These are phyloP conservation scores for Dryocosmus kuriphilus DNA, from an alignment of 2,888 invertebrate genomes.

Conservation along the genomic window DNA sequence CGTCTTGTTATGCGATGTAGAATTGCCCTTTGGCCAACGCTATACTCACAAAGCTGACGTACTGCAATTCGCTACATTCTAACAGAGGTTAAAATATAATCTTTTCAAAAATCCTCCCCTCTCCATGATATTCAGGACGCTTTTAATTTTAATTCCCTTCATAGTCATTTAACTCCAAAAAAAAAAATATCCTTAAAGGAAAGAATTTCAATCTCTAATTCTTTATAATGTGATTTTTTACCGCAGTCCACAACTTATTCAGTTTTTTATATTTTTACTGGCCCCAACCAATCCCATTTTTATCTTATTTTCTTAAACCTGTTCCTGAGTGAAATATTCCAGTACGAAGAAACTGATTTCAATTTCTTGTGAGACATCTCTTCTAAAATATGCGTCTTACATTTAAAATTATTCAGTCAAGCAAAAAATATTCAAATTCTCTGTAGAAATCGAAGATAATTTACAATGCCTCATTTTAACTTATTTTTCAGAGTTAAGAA, in stretches of 20 bases:
- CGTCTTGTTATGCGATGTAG: conserved; percentile 64
- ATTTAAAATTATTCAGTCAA: background rate
- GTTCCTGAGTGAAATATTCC: background rate
- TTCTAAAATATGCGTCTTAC: background rate
- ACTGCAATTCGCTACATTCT: conserved; percentile 50
- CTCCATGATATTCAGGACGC: background rate
- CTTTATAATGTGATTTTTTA: background rate
- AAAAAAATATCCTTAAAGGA: background rate
- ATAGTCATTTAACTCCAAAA: background rate
- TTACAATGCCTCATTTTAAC: background rate
- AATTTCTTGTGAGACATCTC: background rate
- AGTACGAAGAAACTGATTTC: background rate
- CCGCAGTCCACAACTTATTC: background rate
- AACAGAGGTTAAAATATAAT: conserved; percentile 45
- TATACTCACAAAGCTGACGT: conserved; percentile 59
- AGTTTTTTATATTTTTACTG: background rate
- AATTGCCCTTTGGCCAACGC: conserved; percentile 69
- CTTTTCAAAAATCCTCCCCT: conserved; percentile 10
- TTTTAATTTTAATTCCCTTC: background rate
- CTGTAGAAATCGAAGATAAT: background rate
- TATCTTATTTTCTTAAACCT: background rate
- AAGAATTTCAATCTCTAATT: background rate
- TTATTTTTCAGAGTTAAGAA: conserved; percentile 16
- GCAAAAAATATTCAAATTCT: background rate
- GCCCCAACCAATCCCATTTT: background rate